Percentiles rank a stretch among this genome's conserved stretches.
These are phyloP conservation scores for Pedionomus torquatus DNA, from an alignment of 2,113 vertebrate genomes.

Conservation along the genomic window DNA sequence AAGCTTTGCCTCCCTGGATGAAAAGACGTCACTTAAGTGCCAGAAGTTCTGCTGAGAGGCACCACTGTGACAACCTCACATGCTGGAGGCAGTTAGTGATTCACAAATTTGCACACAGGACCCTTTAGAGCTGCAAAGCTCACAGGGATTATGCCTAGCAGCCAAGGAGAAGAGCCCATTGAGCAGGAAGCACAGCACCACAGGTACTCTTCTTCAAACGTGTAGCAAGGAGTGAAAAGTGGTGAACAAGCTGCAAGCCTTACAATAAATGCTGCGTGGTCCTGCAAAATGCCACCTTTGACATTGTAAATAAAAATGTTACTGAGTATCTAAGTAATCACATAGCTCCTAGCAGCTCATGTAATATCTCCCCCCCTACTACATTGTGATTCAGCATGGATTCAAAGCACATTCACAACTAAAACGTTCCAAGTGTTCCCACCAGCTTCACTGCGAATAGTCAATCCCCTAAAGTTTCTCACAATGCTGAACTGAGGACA, in stretches of 20 bases:
- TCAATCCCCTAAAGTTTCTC: background rate
- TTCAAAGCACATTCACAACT: background rate
- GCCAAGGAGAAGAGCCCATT: background rate
- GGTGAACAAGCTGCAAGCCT: background rate
- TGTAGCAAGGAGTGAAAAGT: background rate
- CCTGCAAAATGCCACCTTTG: background rate
- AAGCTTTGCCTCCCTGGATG: conserved; percentile 25
- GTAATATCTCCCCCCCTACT: background rate
- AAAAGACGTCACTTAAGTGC: background rate
- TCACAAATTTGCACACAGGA: background rate
- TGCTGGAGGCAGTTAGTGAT: background rate
- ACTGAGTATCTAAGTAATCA: background rate
- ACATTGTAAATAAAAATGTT: background rate
- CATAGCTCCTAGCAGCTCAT: background rate
- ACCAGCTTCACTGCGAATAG: background rate
- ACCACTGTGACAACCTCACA: background rate
- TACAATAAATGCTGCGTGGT: background rate
- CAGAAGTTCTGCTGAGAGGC: conserved; percentile 4
- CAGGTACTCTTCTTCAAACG: background rate
- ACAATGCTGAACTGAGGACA: background rate
- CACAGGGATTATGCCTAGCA: background rate
- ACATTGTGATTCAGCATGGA: background rate
- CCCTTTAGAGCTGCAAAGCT: background rate
- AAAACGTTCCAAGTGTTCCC: background rate
- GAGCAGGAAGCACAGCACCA: background rate